Evolutionary conservation across 2,797 vertebrate species (phyloP).

Genomic region (Phalanger gymnotis): DNA sequence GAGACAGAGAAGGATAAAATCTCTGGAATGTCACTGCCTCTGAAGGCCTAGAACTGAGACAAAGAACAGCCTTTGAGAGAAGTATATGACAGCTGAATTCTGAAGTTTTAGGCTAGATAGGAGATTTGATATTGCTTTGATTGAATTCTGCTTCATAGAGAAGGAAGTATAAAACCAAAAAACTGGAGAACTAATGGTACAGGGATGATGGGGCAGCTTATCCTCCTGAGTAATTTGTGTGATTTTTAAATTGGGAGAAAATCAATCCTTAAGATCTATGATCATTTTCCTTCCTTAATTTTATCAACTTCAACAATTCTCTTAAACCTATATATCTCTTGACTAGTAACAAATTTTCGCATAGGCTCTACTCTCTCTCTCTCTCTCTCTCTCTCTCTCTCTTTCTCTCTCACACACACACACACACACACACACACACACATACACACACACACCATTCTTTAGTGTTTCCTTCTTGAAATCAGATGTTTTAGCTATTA

Average conservation of each 20-base stretch:
- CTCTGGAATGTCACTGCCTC: background rate
- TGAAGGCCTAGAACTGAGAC: background rate
- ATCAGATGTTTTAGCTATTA: conserved; percentile 61
- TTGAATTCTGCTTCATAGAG: background rate
- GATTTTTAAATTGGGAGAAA: conserved; percentile 2
- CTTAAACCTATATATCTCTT: background rate
- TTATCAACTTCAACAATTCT: conserved; percentile 11
- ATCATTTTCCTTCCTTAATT: conserved; percentile 25
- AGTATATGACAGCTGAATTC: conserved; percentile 17
- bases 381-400: no score
- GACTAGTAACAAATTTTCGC: background rate
- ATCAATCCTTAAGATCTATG: conserved; percentile 28
- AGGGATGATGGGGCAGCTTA: background rate
- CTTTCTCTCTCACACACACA: no score
- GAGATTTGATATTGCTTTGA: background rate
- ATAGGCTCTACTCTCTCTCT: no score
- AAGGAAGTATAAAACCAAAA: background rate
- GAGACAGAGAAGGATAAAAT: background rate
- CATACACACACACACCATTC: background rate
- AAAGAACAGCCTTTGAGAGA: background rate
- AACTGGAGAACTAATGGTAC: background rate
- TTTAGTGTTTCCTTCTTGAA: conserved; percentile 46
- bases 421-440: background rate
- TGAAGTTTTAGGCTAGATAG: background rate
- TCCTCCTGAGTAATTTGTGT: background rate